Percentiles rank a stretch among this genome's conserved stretches.
These are phyloP conservation scores for Ecliptopera silaceata DNA, from an alignment of 2,888 invertebrate genomes.

Conservation along the genomic window DNA sequence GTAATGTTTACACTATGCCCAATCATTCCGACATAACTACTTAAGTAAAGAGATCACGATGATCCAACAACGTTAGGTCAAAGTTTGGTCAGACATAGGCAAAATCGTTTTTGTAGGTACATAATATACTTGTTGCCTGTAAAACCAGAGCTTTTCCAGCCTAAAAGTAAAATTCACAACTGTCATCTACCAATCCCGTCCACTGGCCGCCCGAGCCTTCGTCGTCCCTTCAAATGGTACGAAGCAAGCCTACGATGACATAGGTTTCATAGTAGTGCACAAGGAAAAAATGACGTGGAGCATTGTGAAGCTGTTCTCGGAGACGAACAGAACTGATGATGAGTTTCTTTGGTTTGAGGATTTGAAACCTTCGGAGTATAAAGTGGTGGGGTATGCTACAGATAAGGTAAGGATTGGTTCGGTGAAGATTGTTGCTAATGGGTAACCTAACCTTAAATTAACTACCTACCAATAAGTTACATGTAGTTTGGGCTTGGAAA, in stretches of 20 bases:
- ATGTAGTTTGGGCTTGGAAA: too few species aligned
- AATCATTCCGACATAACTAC: too few species aligned
- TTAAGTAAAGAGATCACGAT: too few species aligned
- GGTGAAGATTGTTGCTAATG: not conserved
- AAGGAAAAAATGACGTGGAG: constrained; percentile 40
- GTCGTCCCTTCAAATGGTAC: constrained; percentile 50
- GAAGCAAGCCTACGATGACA: constrained; percentile 59
- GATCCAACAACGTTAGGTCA: too few species aligned
- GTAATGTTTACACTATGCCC: too few species aligned
- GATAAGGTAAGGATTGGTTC: constrained; percentile 46
- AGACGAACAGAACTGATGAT: constrained; percentile 51
- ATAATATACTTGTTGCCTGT: too few species aligned
- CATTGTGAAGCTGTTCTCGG: constrained; percentile 36
- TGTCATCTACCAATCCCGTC: constrained; percentile 44
- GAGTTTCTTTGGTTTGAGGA: constrained; percentile 53
- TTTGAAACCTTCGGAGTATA: constrained; percentile 38
- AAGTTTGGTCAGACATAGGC: too few species aligned
- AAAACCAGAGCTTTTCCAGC: constrained; percentile 46
- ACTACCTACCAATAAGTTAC: too few species aligned
- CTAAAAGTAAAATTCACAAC: constrained; percentile 54
- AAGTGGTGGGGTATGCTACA: constrained; percentile 57
- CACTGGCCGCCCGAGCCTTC: constrained; percentile 45
- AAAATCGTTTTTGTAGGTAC: too few species aligned
- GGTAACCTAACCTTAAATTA: too few species aligned
- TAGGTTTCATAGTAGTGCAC: constrained; percentile 58